Conservation (phyloP, 1,140 invertebrate species). For the Brachionus calyciflorus region DNA sequence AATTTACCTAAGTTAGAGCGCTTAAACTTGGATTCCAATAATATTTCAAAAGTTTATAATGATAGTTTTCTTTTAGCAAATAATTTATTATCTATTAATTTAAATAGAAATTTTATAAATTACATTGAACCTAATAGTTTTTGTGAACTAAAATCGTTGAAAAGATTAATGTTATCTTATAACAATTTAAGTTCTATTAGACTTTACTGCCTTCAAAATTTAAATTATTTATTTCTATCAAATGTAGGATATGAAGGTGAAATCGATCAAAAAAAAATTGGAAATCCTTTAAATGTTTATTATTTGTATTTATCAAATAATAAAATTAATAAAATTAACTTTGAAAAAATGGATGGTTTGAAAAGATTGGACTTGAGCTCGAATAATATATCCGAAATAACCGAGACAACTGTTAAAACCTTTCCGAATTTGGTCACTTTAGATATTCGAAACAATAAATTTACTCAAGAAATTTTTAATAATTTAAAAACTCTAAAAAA, state of each 20-base stretch:
- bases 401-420: background rate
- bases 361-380: background rate
- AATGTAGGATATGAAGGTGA: background rate
- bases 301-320: background rate
- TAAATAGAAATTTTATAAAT: no score
- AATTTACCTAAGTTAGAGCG: background rate
- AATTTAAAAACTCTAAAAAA: background rate
- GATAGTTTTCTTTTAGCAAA: no score
- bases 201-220: background rate
- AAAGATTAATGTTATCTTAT: background rate
- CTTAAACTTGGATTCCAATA: background rate
- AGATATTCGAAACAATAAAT: background rate
- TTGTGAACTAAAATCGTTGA: background rate
- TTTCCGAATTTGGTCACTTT: background rate
- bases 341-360: background rate
- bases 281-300: background rate
- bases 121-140: constrained; percentile 5
- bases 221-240: background rate
- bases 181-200: background rate
- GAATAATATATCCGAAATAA: background rate
- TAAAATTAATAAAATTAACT: background rate
- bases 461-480: background rate
- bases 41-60: background rate
- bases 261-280: background rate
- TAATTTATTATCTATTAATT: no score